Percentiles rank a stretch among this genome's conserved stretches.
These are phyloP conservation scores for Mesocentrotus franciscanus DNA, from an alignment of 53 echinoderm and acorn worm genomes.

Conservation along the genomic window DNA sequence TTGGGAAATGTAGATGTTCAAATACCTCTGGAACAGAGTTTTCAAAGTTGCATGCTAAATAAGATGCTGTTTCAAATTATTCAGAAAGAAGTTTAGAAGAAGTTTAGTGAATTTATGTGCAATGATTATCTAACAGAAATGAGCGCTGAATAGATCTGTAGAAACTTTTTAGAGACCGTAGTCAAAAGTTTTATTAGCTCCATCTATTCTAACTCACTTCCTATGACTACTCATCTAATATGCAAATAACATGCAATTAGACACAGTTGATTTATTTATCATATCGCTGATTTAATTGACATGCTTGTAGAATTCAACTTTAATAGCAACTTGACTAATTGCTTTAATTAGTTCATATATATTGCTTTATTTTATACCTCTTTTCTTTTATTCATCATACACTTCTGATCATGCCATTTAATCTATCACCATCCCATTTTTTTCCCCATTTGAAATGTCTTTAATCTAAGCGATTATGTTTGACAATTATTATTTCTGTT, in stretches of 20 bases:
- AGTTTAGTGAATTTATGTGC: neutral
- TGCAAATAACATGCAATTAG: neutral
- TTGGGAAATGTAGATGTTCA: too few species aligned
- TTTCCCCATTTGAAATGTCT: neutral
- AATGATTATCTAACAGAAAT: neutral
- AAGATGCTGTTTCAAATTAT: neutral
- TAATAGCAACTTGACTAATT: neutral
- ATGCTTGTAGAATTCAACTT: slow-evolving; percentile 12
- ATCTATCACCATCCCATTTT: neutral
- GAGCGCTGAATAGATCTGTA: neutral
- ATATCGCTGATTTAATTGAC: neutral
- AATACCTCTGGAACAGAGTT: too few species aligned
- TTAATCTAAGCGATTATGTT: neutral
- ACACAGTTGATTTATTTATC: neutral
- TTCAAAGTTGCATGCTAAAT: neutral
- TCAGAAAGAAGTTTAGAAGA: neutral
- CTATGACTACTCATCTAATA: neutral
- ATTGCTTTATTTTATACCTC: neutral
- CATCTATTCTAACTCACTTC: neutral
- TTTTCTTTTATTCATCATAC: neutral
- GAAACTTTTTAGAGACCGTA: neutral
- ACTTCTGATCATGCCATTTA: neutral
- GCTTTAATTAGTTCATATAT: neutral
- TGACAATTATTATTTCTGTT: neutral
- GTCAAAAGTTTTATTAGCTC: neutral